phyloP scores from a whole-genome alignment of 1,140 invertebrate species.

The Philotrypesis tridentata region DNA sequence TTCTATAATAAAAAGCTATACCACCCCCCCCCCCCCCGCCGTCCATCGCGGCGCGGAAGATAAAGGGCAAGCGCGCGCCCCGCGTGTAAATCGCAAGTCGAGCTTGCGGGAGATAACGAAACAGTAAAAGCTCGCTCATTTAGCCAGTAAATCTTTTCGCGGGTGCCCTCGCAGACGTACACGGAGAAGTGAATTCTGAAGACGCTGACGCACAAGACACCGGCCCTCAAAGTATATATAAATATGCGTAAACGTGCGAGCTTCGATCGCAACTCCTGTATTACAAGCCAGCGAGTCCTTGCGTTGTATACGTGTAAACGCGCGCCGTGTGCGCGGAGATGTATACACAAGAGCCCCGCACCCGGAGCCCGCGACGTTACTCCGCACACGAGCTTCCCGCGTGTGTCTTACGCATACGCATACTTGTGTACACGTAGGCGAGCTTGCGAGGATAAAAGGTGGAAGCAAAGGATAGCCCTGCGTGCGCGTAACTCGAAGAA shows the following conservation, averaged over 20 bases:
- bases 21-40: no score
- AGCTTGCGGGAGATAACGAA: not conserved
- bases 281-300: no score
- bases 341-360: no score
- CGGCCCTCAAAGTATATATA: no score
- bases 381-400: no score
- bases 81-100: not conserved
- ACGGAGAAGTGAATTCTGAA: not conserved
- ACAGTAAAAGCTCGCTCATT: slow-evolving; percentile 11
- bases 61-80: not conserved
- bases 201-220: no score
- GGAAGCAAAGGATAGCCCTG: not conserved
- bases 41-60: not conserved
- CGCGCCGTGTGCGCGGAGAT: not conserved
- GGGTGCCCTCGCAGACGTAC: not conserved
- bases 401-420: no score
- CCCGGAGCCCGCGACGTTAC: no score
- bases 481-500: not conserved
- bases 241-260: not conserved
- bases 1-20: no score
- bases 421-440: no score
- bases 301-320: not conserved
- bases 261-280: no score
- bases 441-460: no score
- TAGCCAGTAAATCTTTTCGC: not conserved